Conservation (phyloP, 2,113 vertebrate species). For the Oreochromis niloticus region DNA sequence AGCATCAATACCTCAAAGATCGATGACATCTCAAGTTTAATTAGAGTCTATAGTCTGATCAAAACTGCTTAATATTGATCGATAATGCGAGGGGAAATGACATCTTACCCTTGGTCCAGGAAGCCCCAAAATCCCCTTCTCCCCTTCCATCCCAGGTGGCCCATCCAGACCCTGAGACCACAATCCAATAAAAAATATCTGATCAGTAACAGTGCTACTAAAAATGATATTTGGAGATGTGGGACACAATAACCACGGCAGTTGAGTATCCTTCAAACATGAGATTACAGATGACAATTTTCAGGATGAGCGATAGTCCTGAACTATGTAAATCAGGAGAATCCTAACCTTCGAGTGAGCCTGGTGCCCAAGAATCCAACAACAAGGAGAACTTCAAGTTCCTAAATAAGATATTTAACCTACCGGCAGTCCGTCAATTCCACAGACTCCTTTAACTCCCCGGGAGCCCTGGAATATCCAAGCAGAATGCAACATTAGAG, state of each 20-base stretch:
- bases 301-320: neutral
- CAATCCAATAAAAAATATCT: neutral
- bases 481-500: neutral
- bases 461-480: slow-evolving; percentile 42
- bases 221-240: neutral
- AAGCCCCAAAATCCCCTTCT: slow-evolving; percentile 65
- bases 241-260: neutral
- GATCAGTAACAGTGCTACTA: neutral
- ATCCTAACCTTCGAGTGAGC: neutral
- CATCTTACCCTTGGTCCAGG: slow-evolving; percentile 60
- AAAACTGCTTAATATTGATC: neutral
- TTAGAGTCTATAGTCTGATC: neutral
- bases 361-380: neutral
- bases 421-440: slow-evolving; percentile 39
- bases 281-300: neutral
- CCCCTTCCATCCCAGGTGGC: slow-evolving; percentile 53
- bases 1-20: neutral
- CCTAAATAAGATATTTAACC: neutral
- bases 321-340: neutral
- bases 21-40: neutral
- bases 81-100: neutral
- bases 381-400: neutral
- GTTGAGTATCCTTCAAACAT: neutral
- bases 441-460: slow-evolving; percentile 50
- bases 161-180: slow-evolving; percentile 50